phyloP scores from a whole-genome alignment of 2,113 vertebrate genomes.

The Delphinapterus leucas region DNA sequence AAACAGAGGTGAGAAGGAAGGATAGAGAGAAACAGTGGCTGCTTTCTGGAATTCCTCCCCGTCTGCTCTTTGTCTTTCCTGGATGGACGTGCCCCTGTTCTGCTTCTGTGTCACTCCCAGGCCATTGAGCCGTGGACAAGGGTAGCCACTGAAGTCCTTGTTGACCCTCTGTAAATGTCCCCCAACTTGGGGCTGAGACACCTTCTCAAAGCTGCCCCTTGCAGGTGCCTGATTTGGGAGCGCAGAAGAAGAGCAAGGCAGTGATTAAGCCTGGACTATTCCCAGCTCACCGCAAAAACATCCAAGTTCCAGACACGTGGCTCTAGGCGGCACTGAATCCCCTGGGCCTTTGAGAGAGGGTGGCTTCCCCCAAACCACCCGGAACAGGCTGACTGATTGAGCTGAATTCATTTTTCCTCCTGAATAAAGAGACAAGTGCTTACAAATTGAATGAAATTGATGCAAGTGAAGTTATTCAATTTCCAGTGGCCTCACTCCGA shows the following conservation, averaged over 20 bases:
- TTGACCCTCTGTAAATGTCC: not conserved
- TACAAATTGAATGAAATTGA: slow-evolving; percentile 61
- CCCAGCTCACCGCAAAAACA: not conserved
- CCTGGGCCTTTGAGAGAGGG: not conserved
- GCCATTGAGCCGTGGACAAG: not conserved
- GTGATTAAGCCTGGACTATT: rapidly evolving
- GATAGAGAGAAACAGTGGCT: not conserved
- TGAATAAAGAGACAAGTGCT: slow-evolving; percentile 53
- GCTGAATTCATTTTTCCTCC: slow-evolving; percentile 53
- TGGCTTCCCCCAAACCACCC: not conserved
- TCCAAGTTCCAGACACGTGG: not conserved
- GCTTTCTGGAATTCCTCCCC: not conserved
- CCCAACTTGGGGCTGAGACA: not conserved
- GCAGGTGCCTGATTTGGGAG: not conserved
- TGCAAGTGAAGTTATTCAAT: slow-evolving; percentile 48
- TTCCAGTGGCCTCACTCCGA: slow-evolving; percentile 32
- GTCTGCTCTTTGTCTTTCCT: not conserved
- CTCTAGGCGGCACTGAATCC: not conserved
- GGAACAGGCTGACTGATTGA: not conserved
- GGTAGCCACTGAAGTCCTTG: not conserved
- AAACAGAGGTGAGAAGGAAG: not conserved
- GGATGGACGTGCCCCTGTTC: not conserved
- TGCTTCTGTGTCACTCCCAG: not conserved
- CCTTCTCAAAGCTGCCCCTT: not conserved
- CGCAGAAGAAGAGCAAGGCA: not conserved